These are phyloP conservation scores for Pitangus sulphuratus DNA, from an alignment of 2,797 vertebrate genomes.

Conservation along the genomic window DNA sequence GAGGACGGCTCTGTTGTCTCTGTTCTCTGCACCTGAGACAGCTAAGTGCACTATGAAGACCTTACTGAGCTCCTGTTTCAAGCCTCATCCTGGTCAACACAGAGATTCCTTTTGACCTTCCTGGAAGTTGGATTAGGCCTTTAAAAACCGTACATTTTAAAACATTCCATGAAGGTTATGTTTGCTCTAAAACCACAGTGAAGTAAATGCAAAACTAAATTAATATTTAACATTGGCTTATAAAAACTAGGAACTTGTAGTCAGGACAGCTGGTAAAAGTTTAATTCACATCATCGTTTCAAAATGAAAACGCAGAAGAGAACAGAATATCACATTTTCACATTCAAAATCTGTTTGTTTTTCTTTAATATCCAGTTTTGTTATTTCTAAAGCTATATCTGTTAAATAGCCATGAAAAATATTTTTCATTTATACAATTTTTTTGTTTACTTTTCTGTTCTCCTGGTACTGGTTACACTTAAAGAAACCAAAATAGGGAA, in stretches of 20 bases:
- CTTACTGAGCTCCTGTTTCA: neutral
- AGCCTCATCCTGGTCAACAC: neutral
- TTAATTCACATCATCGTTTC: constrained; percentile 22
- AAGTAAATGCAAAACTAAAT: constrained; percentile 45
- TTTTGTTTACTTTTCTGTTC: neutral
- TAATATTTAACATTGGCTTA: constrained; percentile 43
- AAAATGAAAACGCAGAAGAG: constrained; percentile 5
- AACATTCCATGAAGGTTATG: constrained; percentile 48
- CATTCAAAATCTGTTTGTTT: neutral
- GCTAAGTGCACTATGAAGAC: neutral
- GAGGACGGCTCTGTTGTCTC: neutral
- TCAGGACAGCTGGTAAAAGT: constrained; percentile 36
- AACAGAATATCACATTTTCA: neutral
- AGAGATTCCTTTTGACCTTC: constrained; percentile 36
- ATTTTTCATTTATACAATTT: neutral
- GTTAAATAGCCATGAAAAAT: neutral
- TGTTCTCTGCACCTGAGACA: constrained; percentile 2
- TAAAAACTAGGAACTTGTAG: constrained; percentile 13
- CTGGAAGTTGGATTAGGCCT: constrained; percentile 6
- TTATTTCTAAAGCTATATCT: neutral
- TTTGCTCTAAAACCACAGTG: constrained; percentile 42
- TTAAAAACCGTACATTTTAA: constrained; percentile 18
- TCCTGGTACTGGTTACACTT: neutral
- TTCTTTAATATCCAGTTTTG: neutral
- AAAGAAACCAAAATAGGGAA: neutral